Evolutionary conservation across 1,140 invertebrate species (phyloP).

Genomic region (Drosophila eugracilis): DNA sequence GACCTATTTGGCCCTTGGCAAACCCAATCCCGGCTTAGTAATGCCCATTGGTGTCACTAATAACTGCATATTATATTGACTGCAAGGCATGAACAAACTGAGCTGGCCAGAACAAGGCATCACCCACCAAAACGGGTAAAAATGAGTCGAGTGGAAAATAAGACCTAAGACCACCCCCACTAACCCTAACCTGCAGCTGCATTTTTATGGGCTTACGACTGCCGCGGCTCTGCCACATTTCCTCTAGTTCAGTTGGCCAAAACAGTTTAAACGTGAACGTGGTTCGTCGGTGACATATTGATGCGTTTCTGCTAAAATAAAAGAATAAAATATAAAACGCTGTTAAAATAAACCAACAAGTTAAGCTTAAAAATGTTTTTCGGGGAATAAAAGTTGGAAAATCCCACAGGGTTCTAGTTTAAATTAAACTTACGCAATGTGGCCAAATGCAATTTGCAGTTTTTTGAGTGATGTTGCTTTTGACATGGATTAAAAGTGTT

Average conservation of each 20-base stretch:
- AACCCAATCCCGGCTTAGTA: slow-evolving; percentile 23
- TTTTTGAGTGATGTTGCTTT: slow-evolving; percentile 21
- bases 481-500: slow-evolving; percentile 82
- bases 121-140: slow-evolving; percentile 7
- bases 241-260: slow-evolving; percentile 17
- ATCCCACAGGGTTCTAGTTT: slow-evolving; percentile 15
- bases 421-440: slow-evolving; percentile 63
- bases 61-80: slow-evolving; percentile 76
- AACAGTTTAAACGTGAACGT: slow-evolving; percentile 62
- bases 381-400: slow-evolving; percentile 1
- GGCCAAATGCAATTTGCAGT: slow-evolving; percentile 14
- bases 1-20: slow-evolving; percentile 35
- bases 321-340: slow-evolving; percentile 7
- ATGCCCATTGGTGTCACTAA: slow-evolving; percentile 69
- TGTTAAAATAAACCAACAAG: background rate
- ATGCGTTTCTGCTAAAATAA: slow-evolving; percentile 40
- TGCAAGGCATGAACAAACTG: slow-evolving; percentile 37
- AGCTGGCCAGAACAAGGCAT: slow-evolving; percentile 46
- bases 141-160: slow-evolving; percentile 34
- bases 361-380: background rate
- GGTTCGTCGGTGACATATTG: slow-evolving; percentile 31
- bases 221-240: slow-evolving; percentile 20
- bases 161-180: slow-evolving; percentile 38
- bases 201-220: slow-evolving; percentile 75
- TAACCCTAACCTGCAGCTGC: slow-evolving; percentile 55